phyloP scores from a whole-genome alignment of 1,140 invertebrate species.

The Phthorimaea operculella region DNA sequence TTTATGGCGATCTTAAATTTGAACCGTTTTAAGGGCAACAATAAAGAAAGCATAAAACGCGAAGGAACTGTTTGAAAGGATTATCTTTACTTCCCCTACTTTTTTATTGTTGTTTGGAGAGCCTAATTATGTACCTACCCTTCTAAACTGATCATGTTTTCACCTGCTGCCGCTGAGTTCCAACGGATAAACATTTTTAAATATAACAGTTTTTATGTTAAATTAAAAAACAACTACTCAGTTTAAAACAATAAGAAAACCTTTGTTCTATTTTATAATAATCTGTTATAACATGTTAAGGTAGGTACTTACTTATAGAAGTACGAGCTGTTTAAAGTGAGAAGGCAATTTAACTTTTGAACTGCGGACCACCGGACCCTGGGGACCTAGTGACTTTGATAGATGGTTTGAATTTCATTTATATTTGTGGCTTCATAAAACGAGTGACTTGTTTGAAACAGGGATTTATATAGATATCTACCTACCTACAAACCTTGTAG shows the following conservation, averaged over 20 bases:
- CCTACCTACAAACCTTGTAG: too few species aligned
- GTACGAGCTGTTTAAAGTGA: not conserved
- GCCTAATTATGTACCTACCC: slow-evolving; percentile 17
- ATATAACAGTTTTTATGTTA: too few species aligned
- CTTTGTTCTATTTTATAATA: too few species aligned
- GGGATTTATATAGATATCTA: not conserved
- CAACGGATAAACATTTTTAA: too few species aligned
- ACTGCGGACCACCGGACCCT: not conserved
- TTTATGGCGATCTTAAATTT: slow-evolving; percentile 60
- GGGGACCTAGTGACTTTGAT: not conserved
- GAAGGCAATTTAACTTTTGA: slow-evolving; percentile 4
- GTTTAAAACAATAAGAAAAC: too few species aligned
- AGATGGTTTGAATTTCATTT: slow-evolving; percentile 6
- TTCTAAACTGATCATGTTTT: not conserved
- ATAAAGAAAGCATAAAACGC: slow-evolving; percentile 54
- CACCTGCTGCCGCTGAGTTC: not conserved
- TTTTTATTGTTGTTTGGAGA: slow-evolving; percentile 22
- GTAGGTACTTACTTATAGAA: too few species aligned
- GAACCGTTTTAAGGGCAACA: slow-evolving; percentile 52
- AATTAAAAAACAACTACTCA: too few species aligned
- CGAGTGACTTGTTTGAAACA: not conserved
- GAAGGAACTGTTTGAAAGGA: slow-evolving; percentile 45
- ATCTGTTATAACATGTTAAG: too few species aligned
- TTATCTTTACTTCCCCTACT: slow-evolving; percentile 35
- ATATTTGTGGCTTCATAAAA: slow-evolving; percentile 3